phyloP scores from a whole-genome alignment of 1,140 invertebrate genomes.

The Riptortus pedestris region DNA sequence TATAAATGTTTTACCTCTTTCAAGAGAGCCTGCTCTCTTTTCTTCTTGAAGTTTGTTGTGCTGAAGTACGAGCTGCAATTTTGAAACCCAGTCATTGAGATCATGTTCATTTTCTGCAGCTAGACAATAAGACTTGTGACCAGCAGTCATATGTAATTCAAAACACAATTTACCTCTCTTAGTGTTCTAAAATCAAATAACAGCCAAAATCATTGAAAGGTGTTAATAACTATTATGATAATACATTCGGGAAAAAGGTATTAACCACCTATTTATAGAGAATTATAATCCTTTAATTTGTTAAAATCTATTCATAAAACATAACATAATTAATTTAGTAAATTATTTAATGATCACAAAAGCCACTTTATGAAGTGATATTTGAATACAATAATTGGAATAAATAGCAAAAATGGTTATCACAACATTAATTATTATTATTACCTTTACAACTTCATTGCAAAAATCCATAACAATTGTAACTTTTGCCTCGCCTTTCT shows the following conservation, averaged over 20 bases:
- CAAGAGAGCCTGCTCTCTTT: constrained; percentile 50
- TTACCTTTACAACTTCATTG: constrained; percentile 70
- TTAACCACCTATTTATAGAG: constrained; percentile 24
- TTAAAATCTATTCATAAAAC: too few species aligned
- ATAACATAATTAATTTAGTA: too few species aligned
- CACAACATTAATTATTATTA: too few species aligned
- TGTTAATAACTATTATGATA: not conserved
- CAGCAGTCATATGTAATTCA: constrained; percentile 73
- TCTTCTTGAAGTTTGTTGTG: constrained; percentile 64
- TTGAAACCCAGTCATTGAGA: constrained; percentile 70
- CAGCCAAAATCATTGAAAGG: not conserved
- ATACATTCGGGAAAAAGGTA: constrained; percentile 13
- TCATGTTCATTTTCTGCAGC: constrained; percentile 79
- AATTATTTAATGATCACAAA: too few species aligned
- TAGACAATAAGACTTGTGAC: constrained; percentile 69
- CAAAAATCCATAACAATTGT: constrained; percentile 91
- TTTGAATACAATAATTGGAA: too few species aligned
- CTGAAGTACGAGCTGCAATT: constrained; percentile 60
- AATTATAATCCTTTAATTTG: too few species aligned
- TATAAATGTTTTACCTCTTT: constrained; percentile 50
- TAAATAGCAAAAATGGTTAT: too few species aligned
- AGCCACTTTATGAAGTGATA: too few species aligned
- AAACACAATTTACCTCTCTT: constrained; percentile 80
- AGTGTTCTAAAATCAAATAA: constrained; percentile 55
- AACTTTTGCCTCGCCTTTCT: constrained; percentile 76